A percentile compares a stretch with the other conserved stretches of the same genome.
Evolutionary conservation across 2,888 invertebrate genomes (phyloP).

Genomic region (Palloptera scutellata): DNA sequence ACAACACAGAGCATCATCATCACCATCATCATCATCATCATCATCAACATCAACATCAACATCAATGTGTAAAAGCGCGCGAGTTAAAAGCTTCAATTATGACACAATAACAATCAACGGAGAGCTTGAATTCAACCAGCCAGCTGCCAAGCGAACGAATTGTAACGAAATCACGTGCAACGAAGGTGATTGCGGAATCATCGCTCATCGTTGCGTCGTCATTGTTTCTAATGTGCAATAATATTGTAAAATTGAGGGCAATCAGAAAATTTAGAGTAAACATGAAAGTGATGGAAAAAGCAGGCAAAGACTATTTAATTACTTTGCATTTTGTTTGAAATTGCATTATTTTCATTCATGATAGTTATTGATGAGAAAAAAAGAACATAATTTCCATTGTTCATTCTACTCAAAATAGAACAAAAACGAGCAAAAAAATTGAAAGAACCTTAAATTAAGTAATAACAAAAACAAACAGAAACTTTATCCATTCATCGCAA

Average conservation of each 20-base stretch:
- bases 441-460: neutral
- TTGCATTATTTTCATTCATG: too few relatives aligned
- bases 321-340: too few relatives aligned
- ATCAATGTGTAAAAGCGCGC: neutral
- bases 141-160: neutral
- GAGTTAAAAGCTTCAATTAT: neutral
- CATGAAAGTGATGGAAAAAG: too few relatives aligned
- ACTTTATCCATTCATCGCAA: neutral
- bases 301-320: too few relatives aligned
- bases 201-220: neutral
- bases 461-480: neutral
- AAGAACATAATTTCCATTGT: too few relatives aligned
- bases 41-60: slow-evolving; percentile 1
- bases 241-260: neutral
- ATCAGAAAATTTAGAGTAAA: too few relatives aligned
- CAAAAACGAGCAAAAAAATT: neutral
- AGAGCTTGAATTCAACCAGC: neutral
- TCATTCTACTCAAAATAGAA: too few relatives aligned
- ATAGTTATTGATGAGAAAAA: too few relatives aligned
- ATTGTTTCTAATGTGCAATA: neutral
- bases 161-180: neutral
- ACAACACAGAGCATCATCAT: slow-evolving; percentile 1
- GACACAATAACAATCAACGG: neutral
- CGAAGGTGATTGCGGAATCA: neutral
- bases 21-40: slow-evolving; percentile 1